Evolutionary conservation across 2,888 invertebrate genomes (phyloP).

Genomic region (Ceratothoa steindachneri): DNA sequence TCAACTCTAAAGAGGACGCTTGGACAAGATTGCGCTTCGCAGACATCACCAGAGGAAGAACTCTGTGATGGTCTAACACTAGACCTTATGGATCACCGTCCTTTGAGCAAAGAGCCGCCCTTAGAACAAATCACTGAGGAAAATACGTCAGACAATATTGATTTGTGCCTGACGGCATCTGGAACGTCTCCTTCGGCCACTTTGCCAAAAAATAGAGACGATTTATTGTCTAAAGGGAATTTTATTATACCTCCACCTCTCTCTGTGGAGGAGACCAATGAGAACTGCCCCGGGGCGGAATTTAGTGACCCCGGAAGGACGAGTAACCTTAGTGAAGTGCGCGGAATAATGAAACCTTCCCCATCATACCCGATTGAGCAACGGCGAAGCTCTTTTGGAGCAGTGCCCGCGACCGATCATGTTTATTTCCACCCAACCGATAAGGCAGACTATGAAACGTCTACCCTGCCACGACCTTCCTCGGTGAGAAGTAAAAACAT

Average conservation of each 20-base stretch:
- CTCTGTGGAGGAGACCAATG: not conserved
- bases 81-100: constrained; percentile 30
- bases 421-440: not conserved
- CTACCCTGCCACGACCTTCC: not conserved
- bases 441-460: not conserved
- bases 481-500: not conserved
- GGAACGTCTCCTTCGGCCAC: not conserved
- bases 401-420: not conserved
- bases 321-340: not conserved
- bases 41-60: constrained; percentile 33
- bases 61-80: constrained; percentile 24
- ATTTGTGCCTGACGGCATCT: not conserved
- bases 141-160: not conserved
- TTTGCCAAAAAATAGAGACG: not conserved
- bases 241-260: constrained; percentile 1
- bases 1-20: too few relatives aligned
- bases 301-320: not conserved
- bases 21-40: constrained; percentile 36
- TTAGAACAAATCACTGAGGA: not conserved
- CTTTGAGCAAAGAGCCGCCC: not conserved
- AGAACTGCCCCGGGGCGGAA: not conserved
- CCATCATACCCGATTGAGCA: not conserved
- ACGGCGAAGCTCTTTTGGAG: not conserved
- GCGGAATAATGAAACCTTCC: not conserved
- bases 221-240: too few relatives aligned